Conservation (phyloP, 2,113 vertebrate genomes). For the Emydura subglobosa region DNA sequence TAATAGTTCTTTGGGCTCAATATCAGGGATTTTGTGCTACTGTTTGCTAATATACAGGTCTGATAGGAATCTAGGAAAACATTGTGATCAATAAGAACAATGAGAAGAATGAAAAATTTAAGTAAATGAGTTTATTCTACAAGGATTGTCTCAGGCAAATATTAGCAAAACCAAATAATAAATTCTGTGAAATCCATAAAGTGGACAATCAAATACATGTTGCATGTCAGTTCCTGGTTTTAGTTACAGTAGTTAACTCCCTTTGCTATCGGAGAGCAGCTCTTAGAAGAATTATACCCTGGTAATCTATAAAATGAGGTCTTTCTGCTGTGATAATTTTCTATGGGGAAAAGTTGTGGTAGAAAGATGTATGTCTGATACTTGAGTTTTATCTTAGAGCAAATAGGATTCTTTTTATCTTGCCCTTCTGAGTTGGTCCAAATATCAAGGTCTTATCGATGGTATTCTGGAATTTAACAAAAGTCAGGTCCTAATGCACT, state of each 20-base stretch:
- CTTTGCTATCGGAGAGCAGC: background rate
- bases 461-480: background rate
- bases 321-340: background rate
- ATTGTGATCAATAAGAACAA: constrained; percentile 20
- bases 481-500: background rate
- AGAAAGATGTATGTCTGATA: background rate
- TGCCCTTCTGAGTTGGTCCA: background rate
- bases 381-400: background rate
- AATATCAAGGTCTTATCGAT: background rate
- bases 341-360: background rate
- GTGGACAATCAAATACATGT: background rate
- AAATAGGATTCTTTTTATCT: background rate
- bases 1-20: constrained; percentile 22
- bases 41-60: constrained; percentile 34
- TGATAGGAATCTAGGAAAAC: constrained; percentile 47
- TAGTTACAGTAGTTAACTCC: background rate
- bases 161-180: constrained; percentile 32
- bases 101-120: constrained; percentile 4
- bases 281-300: background rate
- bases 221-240: background rate
- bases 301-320: background rate
- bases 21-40: constrained; percentile 30
- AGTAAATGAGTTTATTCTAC: constrained; percentile 21
- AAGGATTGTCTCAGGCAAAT: constrained; percentile 41
- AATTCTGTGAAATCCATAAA: constrained; percentile 28